These are phyloP conservation scores for Drosophila repleta DNA, from an alignment of 1,140 invertebrate species.

Conservation along the genomic window DNA sequence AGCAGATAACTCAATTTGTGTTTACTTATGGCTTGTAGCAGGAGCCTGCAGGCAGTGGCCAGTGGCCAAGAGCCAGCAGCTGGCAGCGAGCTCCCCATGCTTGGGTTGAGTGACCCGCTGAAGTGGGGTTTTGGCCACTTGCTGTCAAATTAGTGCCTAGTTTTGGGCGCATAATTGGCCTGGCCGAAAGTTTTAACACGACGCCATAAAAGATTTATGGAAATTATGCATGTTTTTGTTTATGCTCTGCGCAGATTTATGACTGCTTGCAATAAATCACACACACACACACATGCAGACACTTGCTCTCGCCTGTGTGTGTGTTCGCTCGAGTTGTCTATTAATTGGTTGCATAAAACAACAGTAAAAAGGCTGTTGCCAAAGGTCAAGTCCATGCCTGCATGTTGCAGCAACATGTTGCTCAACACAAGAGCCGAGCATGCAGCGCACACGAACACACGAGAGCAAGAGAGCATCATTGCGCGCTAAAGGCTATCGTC, in stretches of 20 bases:
- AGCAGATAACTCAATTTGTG: conserved; percentile 65
- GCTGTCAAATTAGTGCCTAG: conserved; percentile 79
- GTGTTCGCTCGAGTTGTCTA: conserved; percentile 42
- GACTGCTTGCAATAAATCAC: conserved; percentile 69
- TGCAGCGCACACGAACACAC: conserved; percentile 5
- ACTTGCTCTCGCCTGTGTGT: not conserved
- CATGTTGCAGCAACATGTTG: conserved; percentile 43
- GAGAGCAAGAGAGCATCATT: conserved; percentile 7
- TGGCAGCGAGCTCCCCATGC: not conserved
- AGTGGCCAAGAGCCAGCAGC: too few relatives aligned
- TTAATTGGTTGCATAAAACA: conserved; percentile 70
- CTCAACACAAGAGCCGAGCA: conserved; percentile 6
- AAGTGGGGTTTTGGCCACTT: conserved; percentile 56
- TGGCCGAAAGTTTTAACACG: conserved; percentile 65
- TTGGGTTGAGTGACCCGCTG: conserved; percentile 40
- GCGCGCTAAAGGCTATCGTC: not conserved
- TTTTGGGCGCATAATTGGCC: conserved; percentile 72
- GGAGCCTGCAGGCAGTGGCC: too few relatives aligned
- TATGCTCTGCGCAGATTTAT: conserved; percentile 66
- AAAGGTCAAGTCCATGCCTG: conserved; percentile 61
- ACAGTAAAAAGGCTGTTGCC: conserved; percentile 64
- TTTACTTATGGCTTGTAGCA: conserved; percentile 41
- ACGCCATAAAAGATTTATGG: conserved; percentile 77
- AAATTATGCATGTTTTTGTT: conserved; percentile 78
- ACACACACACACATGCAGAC: conserved; percentile 24